A percentile compares a stretch with the other conserved stretches of the same genome.
Evolutionary conservation across 1,140 invertebrate species (phyloP).

Genomic region (Drosophila saltans): DNA sequence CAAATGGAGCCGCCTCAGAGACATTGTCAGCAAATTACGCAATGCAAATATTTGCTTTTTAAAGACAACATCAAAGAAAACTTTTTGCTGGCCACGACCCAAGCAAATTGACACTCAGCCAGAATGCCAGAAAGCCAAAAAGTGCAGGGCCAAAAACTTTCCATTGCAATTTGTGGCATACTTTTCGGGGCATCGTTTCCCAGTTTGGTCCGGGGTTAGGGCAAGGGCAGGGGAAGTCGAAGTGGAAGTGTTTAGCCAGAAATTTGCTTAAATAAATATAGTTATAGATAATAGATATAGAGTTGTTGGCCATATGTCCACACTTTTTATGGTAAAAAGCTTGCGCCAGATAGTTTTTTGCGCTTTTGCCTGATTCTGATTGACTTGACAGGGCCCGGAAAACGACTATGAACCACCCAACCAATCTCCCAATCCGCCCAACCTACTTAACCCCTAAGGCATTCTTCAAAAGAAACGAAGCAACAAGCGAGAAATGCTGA

Average conservation of each 20-base stretch:
- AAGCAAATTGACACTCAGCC: constrained; percentile 71
- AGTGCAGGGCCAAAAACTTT: constrained; percentile 73
- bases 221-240: neutral
- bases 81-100: constrained; percentile 60
- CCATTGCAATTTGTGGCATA: constrained; percentile 64
- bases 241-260: constrained; percentile 60
- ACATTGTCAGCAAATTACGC: constrained; percentile 74
- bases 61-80: constrained; percentile 48
- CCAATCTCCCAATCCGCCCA: constrained; percentile 4
- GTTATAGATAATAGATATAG: constrained; percentile 40
- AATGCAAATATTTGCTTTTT: constrained; percentile 66
- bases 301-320: constrained; percentile 45
- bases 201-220: neutral
- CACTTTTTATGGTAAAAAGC: constrained; percentile 32
- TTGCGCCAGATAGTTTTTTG: constrained; percentile 35
- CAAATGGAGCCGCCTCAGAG: constrained; percentile 36
- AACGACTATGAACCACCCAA: neutral
- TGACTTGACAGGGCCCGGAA: constrained; percentile 63
- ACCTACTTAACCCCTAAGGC: constrained; percentile 33
- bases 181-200: constrained; percentile 14
- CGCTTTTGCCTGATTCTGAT: constrained; percentile 68
- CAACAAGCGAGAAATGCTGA: constrained; percentile 79
- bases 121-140: constrained; percentile 74
- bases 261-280: constrained; percentile 78
- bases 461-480: constrained; percentile 49